These are phyloP conservation scores for Eubasilissa splendida DNA, from an alignment of 2,888 invertebrate species.

Conservation along the genomic window DNA sequence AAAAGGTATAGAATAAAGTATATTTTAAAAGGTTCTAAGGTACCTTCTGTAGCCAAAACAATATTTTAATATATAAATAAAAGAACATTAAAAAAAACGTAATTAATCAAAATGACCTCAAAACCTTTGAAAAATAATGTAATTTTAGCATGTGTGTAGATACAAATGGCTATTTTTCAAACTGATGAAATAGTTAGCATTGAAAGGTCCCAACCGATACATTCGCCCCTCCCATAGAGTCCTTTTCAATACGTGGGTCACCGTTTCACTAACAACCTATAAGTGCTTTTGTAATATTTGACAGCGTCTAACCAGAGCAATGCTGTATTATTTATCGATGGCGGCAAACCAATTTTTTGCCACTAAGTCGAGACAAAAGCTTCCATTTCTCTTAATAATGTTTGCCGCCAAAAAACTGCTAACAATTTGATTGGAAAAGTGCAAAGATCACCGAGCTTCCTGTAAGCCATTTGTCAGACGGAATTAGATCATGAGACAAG, in stretches of 20 bases:
- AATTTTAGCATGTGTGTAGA: too few species aligned
- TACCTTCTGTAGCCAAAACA: too few species aligned
- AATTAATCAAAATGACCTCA: slow-evolving; percentile 14
- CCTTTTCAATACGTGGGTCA: too few species aligned
- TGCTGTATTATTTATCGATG: neutral
- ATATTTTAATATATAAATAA: too few species aligned
- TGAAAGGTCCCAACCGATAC: neutral
- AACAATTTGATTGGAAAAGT: slow-evolving; percentile 36
- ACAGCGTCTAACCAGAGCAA: too few species aligned
- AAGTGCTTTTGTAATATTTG: too few species aligned
- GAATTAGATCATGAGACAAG: slow-evolving; percentile 21
- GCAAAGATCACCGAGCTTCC: slow-evolving; percentile 31
- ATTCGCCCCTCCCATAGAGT: too few species aligned
- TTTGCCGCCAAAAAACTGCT: slow-evolving; percentile 21
- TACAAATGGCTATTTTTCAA: too few species aligned
- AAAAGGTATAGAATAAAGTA: too few species aligned
- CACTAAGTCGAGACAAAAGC: slow-evolving; percentile 25
- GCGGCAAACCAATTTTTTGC: slow-evolving; percentile 12
- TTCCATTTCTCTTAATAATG: slow-evolving; percentile 31
- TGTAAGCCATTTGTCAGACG: slow-evolving; percentile 9
- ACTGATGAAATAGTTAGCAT: neutral
- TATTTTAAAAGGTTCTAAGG: too few species aligned
- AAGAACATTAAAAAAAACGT: neutral
- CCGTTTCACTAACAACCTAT: too few species aligned
- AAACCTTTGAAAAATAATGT: slow-evolving; percentile 18